Evolutionary conservation across 2,113 vertebrate species (phyloP).

Genomic region (Eublepharis macularius): DNA sequence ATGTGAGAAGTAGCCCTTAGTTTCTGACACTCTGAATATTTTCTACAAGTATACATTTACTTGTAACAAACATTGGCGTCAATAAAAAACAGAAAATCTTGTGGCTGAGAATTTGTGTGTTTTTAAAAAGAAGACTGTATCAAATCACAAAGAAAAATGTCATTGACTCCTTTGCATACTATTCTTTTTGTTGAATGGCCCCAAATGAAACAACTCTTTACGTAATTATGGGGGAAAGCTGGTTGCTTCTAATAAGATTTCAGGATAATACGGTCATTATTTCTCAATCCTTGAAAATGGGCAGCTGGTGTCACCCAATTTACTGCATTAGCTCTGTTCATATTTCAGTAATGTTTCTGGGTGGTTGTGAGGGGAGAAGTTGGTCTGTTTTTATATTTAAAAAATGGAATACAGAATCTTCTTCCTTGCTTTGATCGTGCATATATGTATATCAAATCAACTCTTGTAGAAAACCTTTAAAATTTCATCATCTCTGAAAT

Average conservation of each 20-base stretch:
- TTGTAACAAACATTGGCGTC: background rate
- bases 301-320: slow-evolving; percentile 40
- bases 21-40: slow-evolving; percentile 2
- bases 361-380: no score
- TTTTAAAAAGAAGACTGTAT: background rate
- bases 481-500: no score
- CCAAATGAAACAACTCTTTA: slow-evolving; percentile 60
- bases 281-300: slow-evolving; percentile 36
- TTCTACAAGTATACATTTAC: background rate
- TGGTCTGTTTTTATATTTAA: background rate
- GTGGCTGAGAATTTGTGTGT: background rate
- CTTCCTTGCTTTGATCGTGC: background rate
- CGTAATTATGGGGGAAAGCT: slow-evolving; percentile 48
- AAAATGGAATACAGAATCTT: background rate
- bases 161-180: slow-evolving; percentile 43
- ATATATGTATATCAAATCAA: background rate
- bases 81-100: background rate
- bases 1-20: background rate
- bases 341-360: slow-evolving; percentile 40
- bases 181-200: slow-evolving; percentile 51
- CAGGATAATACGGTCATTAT: slow-evolving; percentile 38
- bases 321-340: slow-evolving; percentile 9
- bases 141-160: slow-evolving; percentile 43
- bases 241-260: slow-evolving; percentile 63
- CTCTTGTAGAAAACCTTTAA: no score